Evolutionary conservation across 1,140 invertebrate genomes (phyloP).

Genomic region (Drosophila nannoptera): DNA sequence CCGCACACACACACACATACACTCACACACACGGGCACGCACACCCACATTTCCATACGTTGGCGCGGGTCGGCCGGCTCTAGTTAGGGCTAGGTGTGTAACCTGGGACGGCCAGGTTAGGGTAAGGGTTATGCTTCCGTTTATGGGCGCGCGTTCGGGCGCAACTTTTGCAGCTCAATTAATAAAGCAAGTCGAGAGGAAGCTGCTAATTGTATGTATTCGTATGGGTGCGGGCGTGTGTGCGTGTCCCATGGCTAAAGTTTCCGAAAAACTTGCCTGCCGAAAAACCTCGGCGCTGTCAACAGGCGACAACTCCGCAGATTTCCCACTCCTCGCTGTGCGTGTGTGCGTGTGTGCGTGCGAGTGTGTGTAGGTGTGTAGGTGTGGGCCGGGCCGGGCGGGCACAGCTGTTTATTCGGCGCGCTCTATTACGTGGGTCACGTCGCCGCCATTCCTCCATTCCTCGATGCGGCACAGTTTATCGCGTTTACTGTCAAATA

Average conservation of each 20-base stretch:
- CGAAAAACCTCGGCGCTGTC: slow-evolving; percentile 31
- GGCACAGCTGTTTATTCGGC: slow-evolving; percentile 33
- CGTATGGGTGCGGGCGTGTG: too few species aligned
- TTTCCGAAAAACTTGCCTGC: slow-evolving; percentile 49
- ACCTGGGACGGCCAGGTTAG: slow-evolving; percentile 24
- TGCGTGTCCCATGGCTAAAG: slow-evolving; percentile 43
- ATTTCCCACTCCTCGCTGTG: slow-evolving; percentile 13
- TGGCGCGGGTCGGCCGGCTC: too few species aligned
- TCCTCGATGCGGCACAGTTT: slow-evolving; percentile 62
- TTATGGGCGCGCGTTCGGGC: slow-evolving; percentile 33
- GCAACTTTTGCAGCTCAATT: slow-evolving; percentile 73
- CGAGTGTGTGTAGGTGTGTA: slow-evolving; percentile 1
- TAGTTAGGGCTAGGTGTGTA: slow-evolving; percentile 18
- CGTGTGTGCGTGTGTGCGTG: not conserved
- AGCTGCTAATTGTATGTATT: slow-evolving; percentile 64
- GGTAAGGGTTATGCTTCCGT: slow-evolving; percentile 39
- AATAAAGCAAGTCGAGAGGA: slow-evolving; percentile 74
- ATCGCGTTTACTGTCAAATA: slow-evolving; percentile 78
- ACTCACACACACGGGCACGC: slow-evolving; percentile 5
- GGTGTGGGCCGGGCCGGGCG: not conserved
- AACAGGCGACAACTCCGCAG: slow-evolving; percentile 43
- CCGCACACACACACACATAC: slow-evolving; percentile 17
- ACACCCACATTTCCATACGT: slow-evolving; percentile 63
- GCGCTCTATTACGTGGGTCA: slow-evolving; percentile 31
- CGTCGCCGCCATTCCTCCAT: slow-evolving; percentile 55